Percentiles rank a stretch among this genome's conserved stretches.
phyloP scores from a whole-genome alignment of 2,888 invertebrate species.

The Parnassius glacialis region DNA sequence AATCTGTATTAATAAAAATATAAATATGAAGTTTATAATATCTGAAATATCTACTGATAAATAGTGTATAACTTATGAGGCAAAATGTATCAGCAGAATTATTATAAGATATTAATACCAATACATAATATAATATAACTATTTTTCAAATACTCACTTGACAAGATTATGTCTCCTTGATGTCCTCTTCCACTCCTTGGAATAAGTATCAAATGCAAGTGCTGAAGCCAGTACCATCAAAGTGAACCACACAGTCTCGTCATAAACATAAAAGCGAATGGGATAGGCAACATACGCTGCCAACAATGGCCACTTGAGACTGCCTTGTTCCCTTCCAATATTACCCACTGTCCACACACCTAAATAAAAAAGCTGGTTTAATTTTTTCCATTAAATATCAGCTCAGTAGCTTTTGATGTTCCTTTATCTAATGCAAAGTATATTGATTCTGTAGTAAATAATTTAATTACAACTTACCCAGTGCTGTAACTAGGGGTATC shows the following conservation, averaged over 20 bases:
- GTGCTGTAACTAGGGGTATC: constrained; percentile 86
- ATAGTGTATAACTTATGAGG: too few species aligned
- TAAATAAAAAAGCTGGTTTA: constrained; percentile 54
- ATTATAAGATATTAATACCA: too few species aligned
- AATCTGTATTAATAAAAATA: too few species aligned
- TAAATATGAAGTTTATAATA: too few species aligned
- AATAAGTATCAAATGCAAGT: constrained; percentile 86
- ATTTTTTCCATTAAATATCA: not conserved
- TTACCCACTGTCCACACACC: constrained; percentile 96
- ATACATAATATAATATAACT: too few species aligned
- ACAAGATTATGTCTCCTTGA: constrained; percentile 65
- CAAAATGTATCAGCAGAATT: too few species aligned
- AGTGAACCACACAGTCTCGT: constrained; percentile 86
- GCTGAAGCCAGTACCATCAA: constrained; percentile 84
- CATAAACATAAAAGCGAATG: constrained; percentile 86
- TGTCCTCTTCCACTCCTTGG: constrained; percentile 88
- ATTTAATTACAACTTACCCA: constrained; percentile 81
- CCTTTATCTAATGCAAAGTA: too few species aligned
- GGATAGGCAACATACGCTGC: constrained; percentile 86
- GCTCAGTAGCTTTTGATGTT: too few species aligned
- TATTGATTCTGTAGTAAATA: too few species aligned
- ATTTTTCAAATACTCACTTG: constrained; percentile 46
- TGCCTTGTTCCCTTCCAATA: constrained; percentile 90
- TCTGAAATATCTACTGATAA: too few species aligned
- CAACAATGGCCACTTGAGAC: constrained; percentile 84